Base-by-base conservation (phyloP, 2,113 vertebrate species). In the Xiphophorus maculatus region DNA sequence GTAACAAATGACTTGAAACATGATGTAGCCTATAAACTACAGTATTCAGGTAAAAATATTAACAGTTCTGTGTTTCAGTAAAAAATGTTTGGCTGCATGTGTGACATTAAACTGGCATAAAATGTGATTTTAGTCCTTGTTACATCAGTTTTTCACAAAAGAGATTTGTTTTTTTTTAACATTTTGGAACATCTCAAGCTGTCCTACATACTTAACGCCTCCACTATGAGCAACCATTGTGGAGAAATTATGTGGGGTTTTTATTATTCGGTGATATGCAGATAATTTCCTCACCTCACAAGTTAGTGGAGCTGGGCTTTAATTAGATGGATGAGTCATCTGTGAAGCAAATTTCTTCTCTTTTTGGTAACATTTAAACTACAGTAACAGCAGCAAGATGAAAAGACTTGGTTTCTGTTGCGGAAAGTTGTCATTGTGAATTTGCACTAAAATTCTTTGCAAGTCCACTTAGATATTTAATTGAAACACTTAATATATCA, bases 151-250 rank as follows among this genome's bases (percentile, higher is more conserved):
- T 25, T 10, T 3, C 51, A 58, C 51, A n/a, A 58, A 58, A 25
- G 7, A n/a, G 51, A 58, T 58, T 58, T 58, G 6, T 54, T 42
- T 42, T 30, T 30, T 40, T 42, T 42, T 11, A 54, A 58, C 51
- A 58, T 58, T 58, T 58, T 58, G 51, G 22, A 58, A 58, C 51
- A 58, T 58, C 51, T 58, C 51, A 58, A 58, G 51, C 51, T n/a
- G 19, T 58, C 51, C 51, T 8, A 58, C 51, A 58, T 58, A 9
- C 51, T n/a, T 17, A 58, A 58, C 25, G 22, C 51, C 51, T 58
- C 51, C 22, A n/a, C 51, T 22, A 25, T 58, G 51, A 58, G 22
- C 51, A 58, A 58, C 51, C 51, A 58, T 58, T 58, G 19, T 58
- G 25, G 51, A 58, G 25, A 25, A 58, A n/a, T 10, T 22, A 25